Evolutionary conservation across 2,113 vertebrate genomes (phyloP), one percentile per base, ranked within the genome.

Genomic region (Pardalotus punctatus): DNA sequence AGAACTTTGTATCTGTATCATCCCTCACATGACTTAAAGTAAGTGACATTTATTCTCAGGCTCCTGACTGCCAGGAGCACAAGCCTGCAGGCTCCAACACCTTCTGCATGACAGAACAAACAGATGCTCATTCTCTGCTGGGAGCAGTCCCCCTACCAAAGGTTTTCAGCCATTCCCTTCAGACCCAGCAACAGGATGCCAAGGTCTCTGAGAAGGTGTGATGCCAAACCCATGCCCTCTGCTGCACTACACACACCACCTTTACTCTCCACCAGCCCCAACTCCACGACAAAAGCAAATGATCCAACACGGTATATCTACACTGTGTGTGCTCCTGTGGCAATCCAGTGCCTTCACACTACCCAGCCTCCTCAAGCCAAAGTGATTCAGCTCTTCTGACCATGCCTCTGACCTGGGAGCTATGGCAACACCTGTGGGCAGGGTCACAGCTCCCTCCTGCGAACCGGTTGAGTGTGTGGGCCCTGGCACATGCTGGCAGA

Each of bases 401-500:
- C 10, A 0, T 5, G 1, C 12, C 57, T 67, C n/a, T 36, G 4
- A 6, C 0, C 38, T 1, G 18, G 58, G 62, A 71, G 23, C 47
- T 45, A 0, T 0, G 2, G 61, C 28, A 53, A 6, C 51, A 25
- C 20, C 22, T 1, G 1, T 2, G 24, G 48, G 31, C 12, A 14
- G 35, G 36, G 53, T 17, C 62, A 65, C 58, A 57, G 50, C 31
- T 61, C 19, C 15, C 53, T 27, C 29, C 48, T 23, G 38, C 58
- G 71, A 45, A 48, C 22, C 1, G 0, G 14, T 5, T 43, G 62
- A 27, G 19, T 0, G 6, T 4, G 5, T 9, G 2, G 0, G 42
- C 12, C 27, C 79, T 54, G n/a, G 27, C 69, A 42, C 0, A 0
- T 5, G 29, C 69, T 82, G 53, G 20, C 66, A 62, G 13, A 58